phyloP scores from a whole-genome alignment of 2,113 vertebrate genomes.

The Cnemophilus loriae region DNA sequence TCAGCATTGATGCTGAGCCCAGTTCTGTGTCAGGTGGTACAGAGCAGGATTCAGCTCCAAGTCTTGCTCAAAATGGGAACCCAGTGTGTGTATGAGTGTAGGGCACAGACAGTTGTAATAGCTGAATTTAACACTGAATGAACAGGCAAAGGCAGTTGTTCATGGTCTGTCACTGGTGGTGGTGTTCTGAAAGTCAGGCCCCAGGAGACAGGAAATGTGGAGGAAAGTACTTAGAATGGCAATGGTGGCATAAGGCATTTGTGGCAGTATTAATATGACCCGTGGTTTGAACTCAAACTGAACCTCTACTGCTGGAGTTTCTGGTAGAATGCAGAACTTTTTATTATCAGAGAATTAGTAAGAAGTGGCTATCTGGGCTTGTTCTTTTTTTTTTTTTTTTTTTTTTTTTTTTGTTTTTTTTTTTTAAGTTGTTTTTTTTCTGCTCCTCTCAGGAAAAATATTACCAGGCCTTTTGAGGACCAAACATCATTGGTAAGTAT shows the following conservation, averaged over 20 bases:
- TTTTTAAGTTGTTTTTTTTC: background rate
- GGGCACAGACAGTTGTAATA: background rate
- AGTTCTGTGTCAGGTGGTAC: background rate
- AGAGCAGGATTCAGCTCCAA: background rate
- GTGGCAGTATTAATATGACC: background rate
- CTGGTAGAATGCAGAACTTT: background rate
- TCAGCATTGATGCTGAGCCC: background rate
- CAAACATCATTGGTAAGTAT: conserved; percentile 89
- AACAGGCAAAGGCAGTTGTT: background rate
- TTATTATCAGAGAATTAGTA: background rate
- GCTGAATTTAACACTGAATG: background rate
- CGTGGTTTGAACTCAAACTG: background rate
- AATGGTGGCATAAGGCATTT: background rate
- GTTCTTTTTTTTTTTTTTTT: background rate
- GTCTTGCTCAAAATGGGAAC: background rate
- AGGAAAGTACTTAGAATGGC: background rate
- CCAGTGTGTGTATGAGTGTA: background rate
- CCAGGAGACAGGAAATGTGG: background rate
- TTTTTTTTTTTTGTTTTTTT: background rate
- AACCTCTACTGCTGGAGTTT: background rate
- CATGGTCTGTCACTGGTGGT: background rate
- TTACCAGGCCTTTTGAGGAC: conserved; percentile 95
- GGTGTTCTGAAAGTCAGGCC: background rate
- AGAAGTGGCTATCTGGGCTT: background rate
- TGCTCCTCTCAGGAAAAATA: conserved; percentile 85